Base-by-base conservation (phyloP, 2,888 invertebrate genomes). In the Julus scanicus region DNA sequence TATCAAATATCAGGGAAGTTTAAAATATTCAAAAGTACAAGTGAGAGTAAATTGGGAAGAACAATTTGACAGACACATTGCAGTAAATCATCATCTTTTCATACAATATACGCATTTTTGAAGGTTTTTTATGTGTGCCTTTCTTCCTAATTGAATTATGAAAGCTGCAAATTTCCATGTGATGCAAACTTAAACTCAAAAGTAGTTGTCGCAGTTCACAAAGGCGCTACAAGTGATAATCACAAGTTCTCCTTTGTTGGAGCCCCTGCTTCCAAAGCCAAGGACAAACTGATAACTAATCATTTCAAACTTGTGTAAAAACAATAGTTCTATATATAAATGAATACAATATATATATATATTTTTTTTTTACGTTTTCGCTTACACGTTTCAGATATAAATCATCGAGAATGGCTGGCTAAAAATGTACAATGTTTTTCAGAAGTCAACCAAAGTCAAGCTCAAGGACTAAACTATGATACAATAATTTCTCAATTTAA, bases 181-280 rank as follows among this genome's bases (percentile, higher is more conserved):
- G 2, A 11, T 11, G 53, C 53, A 11, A 53, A 53, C 4, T 13
- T 17, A 53, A 8, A 17, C n/a, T 63, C n/a, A n/a, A n/a, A 2
- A 15, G 63, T 17, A n/a, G 63, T 1, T 63, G 63, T n/a, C 63
- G 63, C 63, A 63, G n/a, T n/a, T 63, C 0, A 63, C 63, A 63
- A 20, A 63, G 6, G n/a, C n/a, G n/a, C 63, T 63, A n/a, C 6
- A 53, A 63, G 20, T n/a, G n/a, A n/a, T 0, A 63, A 63, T 63
- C 17, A n/a, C 63, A n/a, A 63, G 63, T 63, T 63, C 63, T 63
- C 63, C 63, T 63, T 63, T 63, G 2, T 63, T 0, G 63, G 63
- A 15, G 63, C 63, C 63, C 63, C 63, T 63, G 63, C 63, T n/a
- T n/a, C n/a, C 63, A 63, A 63, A n/a, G 63, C n/a, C 63, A 63